Conservation (phyloP, 2,888 invertebrate species). For the Falcaria lacertinaria region DNA sequence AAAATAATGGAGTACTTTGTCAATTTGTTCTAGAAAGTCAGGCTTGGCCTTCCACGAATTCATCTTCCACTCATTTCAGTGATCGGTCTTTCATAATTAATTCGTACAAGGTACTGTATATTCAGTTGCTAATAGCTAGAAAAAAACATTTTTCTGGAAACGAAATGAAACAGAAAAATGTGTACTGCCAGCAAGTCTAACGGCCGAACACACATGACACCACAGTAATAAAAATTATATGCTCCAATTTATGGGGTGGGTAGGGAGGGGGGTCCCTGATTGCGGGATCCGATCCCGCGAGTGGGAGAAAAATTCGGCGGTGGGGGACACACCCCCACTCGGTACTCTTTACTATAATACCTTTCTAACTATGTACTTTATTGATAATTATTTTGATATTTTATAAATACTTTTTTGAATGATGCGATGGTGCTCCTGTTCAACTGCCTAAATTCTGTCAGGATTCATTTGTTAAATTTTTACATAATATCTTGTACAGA, state of each 20-base stretch:
- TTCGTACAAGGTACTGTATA: no score
- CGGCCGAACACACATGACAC: slow-evolving; percentile 58
- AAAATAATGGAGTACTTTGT: no score
- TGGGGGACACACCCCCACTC: slow-evolving; percentile 42
- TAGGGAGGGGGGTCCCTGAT: slow-evolving; percentile 60
- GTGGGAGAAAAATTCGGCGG: slow-evolving; percentile 61
- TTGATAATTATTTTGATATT: slow-evolving; percentile 59
- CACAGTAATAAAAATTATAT: slow-evolving; percentile 79
- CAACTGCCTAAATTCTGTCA: no score
- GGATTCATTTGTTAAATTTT: no score
- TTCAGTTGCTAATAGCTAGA: no score
- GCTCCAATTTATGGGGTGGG: slow-evolving; percentile 76
- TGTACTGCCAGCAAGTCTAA: not conserved
- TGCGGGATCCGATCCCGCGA: slow-evolving; percentile 76
- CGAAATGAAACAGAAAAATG: not conserved
- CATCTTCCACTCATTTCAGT: no score
- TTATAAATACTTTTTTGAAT: slow-evolving; percentile 28
- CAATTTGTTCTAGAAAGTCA: no score
- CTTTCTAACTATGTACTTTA: slow-evolving; percentile 67
- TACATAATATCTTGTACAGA: no score
- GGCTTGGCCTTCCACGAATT: no score
- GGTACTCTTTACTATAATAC: slow-evolving; percentile 76
- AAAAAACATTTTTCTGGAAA: not conserved
- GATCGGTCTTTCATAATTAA: no score
- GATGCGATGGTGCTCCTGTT: no score